Conservation (phyloP, 2,797 vertebrate genomes). For the Pelodytes ibericus region DNA sequence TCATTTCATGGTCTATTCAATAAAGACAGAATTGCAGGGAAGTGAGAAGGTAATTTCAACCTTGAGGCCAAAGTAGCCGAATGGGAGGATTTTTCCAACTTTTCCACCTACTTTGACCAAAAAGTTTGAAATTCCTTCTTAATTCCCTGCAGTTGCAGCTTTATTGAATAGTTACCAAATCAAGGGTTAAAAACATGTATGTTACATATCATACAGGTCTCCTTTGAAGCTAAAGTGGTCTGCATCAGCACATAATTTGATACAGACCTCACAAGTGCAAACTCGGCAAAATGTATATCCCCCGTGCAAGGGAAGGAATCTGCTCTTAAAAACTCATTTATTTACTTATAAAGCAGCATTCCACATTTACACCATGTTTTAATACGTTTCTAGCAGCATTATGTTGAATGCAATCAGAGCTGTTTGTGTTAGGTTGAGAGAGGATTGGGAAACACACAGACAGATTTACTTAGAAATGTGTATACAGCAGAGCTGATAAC, state of each 20-base stretch:
- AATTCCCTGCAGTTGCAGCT: too few relatives aligned
- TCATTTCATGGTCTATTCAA: too few relatives aligned
- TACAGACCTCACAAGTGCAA: constrained; percentile 23
- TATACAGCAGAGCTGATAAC: too few relatives aligned
- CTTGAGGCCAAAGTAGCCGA: too few relatives aligned
- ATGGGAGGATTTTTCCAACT: too few relatives aligned
- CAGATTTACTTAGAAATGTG: too few relatives aligned
- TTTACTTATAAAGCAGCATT: constrained; percentile 8
- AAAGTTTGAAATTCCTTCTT: too few relatives aligned
- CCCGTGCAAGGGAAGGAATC: constrained; percentile 12
- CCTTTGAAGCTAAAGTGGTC: neutral
- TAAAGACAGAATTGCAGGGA: too few relatives aligned
- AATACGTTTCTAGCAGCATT: neutral
- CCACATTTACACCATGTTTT: constrained; percentile 2
- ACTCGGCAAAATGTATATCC: neutral
- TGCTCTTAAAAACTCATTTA: constrained; percentile 24
- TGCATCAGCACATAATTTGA: constrained; percentile 24
- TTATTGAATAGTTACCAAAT: too few relatives aligned
- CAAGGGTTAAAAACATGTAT: neutral
- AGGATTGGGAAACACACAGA: neutral
- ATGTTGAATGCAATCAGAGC: neutral
- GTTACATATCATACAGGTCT: too few relatives aligned
- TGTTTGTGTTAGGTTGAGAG: constrained; percentile 6
- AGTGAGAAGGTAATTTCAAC: too few relatives aligned
- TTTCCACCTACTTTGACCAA: too few relatives aligned